Evolutionary conservation across 2,888 invertebrate genomes (phyloP).

Genomic region (Callyntrura sp.): DNA sequence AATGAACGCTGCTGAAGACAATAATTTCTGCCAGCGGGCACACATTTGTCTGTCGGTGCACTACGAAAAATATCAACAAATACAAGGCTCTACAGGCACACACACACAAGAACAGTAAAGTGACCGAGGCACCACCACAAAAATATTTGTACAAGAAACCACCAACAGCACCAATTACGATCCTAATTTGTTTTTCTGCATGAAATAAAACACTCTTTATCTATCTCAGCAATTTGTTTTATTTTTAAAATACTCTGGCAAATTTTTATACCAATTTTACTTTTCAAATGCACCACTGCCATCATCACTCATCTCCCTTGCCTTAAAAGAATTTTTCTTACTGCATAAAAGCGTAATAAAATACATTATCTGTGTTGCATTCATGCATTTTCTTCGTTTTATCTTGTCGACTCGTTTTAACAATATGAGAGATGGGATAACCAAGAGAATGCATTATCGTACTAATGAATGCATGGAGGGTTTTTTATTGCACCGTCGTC

Average conservation of each 20-base stretch:
- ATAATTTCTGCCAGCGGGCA: not conserved
- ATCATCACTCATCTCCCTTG: not conserved
- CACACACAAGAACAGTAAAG: not conserved
- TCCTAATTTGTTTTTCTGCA: conserved; percentile 28
- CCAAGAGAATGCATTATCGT: not conserved
- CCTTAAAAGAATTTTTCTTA: conserved; percentile 24
- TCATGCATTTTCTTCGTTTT: conserved; percentile 44
- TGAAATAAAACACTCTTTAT: not conserved
- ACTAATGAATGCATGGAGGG: conserved; percentile 40
- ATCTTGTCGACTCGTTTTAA: not conserved
- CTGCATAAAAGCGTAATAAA: not conserved
- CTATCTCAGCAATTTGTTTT: conserved; percentile 4
- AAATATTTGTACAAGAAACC: conserved; percentile 24
- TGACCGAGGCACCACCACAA: no score
- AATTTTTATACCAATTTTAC: conserved; percentile 13
- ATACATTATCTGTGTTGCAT: not conserved
- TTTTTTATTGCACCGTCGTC: conserved; percentile 28
- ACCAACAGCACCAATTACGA: not conserved
- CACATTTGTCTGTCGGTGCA: conserved; percentile 14
- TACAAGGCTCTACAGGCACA: not conserved
- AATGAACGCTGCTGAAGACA: not conserved
- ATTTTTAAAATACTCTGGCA: not conserved
- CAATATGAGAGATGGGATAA: not conserved
- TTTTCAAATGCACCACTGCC: not conserved
- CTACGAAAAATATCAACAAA: not conserved